Percentiles rank a stretch among this genome's conserved stretches.
Evolutionary conservation across 1,140 invertebrate genomes (phyloP).

Genomic region (Pogonomyrmex barbatus): DNA sequence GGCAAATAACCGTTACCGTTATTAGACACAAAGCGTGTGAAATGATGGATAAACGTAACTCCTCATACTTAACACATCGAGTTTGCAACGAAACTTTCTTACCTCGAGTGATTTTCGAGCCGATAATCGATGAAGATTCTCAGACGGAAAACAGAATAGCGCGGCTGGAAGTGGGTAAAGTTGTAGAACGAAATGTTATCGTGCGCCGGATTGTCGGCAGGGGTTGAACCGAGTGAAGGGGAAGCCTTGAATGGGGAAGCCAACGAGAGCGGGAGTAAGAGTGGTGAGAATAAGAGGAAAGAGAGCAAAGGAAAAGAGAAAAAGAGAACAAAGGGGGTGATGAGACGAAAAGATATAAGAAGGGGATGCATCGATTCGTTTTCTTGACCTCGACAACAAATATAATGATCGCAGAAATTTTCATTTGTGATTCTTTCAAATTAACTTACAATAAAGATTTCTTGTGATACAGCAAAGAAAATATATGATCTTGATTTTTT

Average conservation of each 20-base stretch:
- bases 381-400: constrained; percentile 84
- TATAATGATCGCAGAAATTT: constrained; percentile 34
- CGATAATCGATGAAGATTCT: constrained; percentile 75
- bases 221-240: constrained; percentile 80
- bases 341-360: constrained; percentile 73
- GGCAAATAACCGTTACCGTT: constrained; percentile 24
- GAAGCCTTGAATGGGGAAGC: constrained; percentile 82
- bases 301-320: constrained; percentile 66
- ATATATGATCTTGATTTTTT: not conserved
- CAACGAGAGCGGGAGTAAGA: constrained; percentile 67
- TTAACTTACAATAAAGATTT: not conserved
- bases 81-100: constrained; percentile 67
- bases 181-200: constrained; percentile 85
- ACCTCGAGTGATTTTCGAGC: constrained; percentile 64
- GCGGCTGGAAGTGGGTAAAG: constrained; percentile 81
- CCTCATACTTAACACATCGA: constrained; percentile 67
- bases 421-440: not conserved
- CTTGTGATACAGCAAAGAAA: not conserved
- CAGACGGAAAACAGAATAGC: constrained; percentile 65
- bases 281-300: constrained; percentile 74
- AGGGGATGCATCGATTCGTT: constrained; percentile 82
- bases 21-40: not conserved
- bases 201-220: constrained; percentile 79
- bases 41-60: constrained; percentile 46
- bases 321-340: constrained; percentile 67